phyloP scores from a whole-genome alignment of 2,797 vertebrate genomes.

The Moxostoma hubbsi region DNA sequence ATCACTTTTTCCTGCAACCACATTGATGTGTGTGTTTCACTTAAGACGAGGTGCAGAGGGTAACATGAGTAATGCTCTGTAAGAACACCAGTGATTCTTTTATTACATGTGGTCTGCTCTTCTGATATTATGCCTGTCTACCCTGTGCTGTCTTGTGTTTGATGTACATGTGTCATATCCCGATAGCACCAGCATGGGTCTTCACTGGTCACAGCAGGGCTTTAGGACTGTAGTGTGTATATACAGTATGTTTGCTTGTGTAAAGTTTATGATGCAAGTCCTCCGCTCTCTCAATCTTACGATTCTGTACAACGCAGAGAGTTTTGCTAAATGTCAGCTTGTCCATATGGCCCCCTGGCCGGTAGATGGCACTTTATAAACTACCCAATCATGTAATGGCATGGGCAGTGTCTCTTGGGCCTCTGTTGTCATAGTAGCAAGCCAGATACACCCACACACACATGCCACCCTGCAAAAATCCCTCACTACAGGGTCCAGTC shows the following conservation, averaged over 20 bases:
- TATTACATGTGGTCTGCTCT: constrained; percentile 34
- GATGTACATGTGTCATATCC: constrained; percentile 42
- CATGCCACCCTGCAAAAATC: constrained; percentile 29
- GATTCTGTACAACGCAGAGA: constrained; percentile 5
- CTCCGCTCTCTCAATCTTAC: constrained; percentile 26
- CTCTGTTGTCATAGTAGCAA: constrained; percentile 39
- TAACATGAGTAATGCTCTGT: too few relatives aligned
- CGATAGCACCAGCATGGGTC: constrained; percentile 31
- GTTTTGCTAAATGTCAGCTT: constrained; percentile 61
- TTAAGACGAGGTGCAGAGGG: neutral
- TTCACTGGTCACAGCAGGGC: constrained; percentile 47
- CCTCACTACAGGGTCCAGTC: constrained; percentile 20
- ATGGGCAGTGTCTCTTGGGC: constrained; percentile 45
- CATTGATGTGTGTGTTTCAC: neutral
- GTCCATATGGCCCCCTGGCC: constrained; percentile 63
- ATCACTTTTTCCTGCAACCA: neutral
- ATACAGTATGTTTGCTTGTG: constrained; percentile 11
- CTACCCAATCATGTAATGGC: constrained; percentile 46
- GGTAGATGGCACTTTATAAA: constrained; percentile 54
- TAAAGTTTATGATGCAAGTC: constrained; percentile 54
- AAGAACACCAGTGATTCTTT: neutral
- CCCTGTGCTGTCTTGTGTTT: constrained; percentile 20
- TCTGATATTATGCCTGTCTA: constrained; percentile 35
- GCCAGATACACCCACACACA: constrained; percentile 43
- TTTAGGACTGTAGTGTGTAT: constrained; percentile 3